Percentiles rank a stretch among this genome's conserved stretches.
Conservation (phyloP, 92 coral and sea anemone genomes). For the Parazoanthus atlanticus region DNA sequence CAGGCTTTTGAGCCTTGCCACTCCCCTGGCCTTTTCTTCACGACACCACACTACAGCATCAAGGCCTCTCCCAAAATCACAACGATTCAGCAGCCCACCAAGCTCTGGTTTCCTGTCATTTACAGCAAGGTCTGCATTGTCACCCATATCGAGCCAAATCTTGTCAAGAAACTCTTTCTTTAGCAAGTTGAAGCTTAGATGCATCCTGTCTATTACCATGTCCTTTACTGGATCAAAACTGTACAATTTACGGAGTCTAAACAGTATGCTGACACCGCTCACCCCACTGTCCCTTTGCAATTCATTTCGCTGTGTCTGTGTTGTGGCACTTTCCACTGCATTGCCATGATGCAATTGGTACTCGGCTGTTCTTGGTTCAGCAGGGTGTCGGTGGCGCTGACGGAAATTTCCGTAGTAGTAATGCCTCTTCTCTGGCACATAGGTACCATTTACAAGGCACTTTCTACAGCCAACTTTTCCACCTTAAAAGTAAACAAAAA, state of each 20-base stretch:
- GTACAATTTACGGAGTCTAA: conserved; percentile 57
- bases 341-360: conserved; percentile 63
- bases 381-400: conserved; percentile 45
- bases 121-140: conserved; percentile 26
- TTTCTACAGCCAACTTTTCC: conserved; percentile 64
- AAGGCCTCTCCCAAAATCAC: conserved; percentile 47
- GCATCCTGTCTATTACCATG: conserved; percentile 80
- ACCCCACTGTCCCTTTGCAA: conserved; percentile 67
- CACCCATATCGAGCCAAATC: conserved; percentile 75
- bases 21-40: conserved; percentile 72
- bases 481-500: conserved; percentile 33
- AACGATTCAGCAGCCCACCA: conserved; percentile 69
- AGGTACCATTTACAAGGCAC: conserved; percentile 40
- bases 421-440: conserved; percentile 40
- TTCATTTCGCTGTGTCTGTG: conserved; percentile 46
- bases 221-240: conserved; percentile 73
- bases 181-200: conserved; percentile 68
- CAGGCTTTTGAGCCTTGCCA: conserved; percentile 55
- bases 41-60: conserved; percentile 60
- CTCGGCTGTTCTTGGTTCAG: conserved; percentile 43
- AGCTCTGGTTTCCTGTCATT: conserved; percentile 63
- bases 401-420: conserved; percentile 59
- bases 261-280: conserved; percentile 73
- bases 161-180: conserved; percentile 63
- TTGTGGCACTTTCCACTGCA: conserved; percentile 61